These are phyloP conservation scores for Trematomus bernacchii DNA, from an alignment of 2,797 vertebrate species.

Conservation along the genomic window DNA sequence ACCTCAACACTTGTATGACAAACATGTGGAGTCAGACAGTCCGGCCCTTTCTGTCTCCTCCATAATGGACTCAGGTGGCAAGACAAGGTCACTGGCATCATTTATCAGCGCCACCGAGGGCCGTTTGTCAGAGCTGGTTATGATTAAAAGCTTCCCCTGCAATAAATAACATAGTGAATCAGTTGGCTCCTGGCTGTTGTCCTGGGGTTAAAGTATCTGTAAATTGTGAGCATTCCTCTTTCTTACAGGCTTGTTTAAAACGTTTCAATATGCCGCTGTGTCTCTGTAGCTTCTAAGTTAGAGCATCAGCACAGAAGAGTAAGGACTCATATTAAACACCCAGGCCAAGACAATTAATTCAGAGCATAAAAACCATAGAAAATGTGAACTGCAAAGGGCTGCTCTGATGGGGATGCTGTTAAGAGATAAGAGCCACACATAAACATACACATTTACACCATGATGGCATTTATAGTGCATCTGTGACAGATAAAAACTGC, in stretches of 20 bases:
- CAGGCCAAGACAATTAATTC: conserved; percentile 42
- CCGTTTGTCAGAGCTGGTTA: conserved; percentile 60
- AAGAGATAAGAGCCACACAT: conserved; percentile 33
- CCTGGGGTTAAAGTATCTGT: conserved; percentile 55
- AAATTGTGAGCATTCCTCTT: conserved; percentile 60
- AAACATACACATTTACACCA: conserved; percentile 55
- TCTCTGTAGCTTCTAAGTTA: conserved; percentile 43
- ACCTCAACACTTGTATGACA: conserved; percentile 12
- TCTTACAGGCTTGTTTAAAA: conserved; percentile 32
- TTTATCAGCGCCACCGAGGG: conserved; percentile 50
- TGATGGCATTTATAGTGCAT: conserved; percentile 47
- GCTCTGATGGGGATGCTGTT: conserved; percentile 23
- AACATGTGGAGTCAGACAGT: conserved; percentile 18
- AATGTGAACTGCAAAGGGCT: conserved; percentile 15
- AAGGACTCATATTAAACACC: conserved; percentile 57
- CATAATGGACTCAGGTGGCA: conserved; percentile 50
- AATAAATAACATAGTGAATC: conserved; percentile 74
- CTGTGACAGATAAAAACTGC: conserved; percentile 48
- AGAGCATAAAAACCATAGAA: conserved; percentile 30
- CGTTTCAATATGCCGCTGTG: conserved; percentile 22
- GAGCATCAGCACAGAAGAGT: conserved; percentile 39
- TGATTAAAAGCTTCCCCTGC: conserved; percentile 66
- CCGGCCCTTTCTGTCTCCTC: conserved; percentile 41
- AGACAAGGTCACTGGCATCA: conserved; percentile 69
- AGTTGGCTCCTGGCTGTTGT: conserved; percentile 44